Evolutionary conservation across 1,140 invertebrate genomes (phyloP).

Genomic region (Coboldia fuscipes): DNA sequence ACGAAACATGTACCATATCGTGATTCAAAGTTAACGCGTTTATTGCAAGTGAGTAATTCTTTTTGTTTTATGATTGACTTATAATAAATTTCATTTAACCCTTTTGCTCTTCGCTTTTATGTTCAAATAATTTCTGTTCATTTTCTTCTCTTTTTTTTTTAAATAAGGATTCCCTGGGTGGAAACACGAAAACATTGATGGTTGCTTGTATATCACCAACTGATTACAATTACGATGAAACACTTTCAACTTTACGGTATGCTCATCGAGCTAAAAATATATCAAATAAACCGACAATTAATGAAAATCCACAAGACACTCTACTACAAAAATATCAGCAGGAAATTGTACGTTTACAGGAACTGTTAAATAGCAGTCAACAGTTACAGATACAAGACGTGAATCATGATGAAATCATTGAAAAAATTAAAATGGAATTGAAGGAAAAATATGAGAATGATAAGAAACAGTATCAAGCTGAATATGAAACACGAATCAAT

Average conservation of each 20-base stretch:
- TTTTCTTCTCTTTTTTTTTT: constrained; percentile 2
- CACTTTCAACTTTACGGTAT: constrained; percentile 66
- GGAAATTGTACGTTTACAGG: constrained; percentile 55
- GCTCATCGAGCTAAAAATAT: constrained; percentile 88
- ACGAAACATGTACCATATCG: constrained; percentile 81
- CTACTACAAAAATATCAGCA: constrained; percentile 71
- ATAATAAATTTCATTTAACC: neutral
- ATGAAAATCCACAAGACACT: constrained; percentile 86
- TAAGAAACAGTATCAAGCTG: constrained; percentile 22
- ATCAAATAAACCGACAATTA: constrained; percentile 77
- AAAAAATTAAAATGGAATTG: constrained; percentile 7
- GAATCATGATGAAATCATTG: neutral
- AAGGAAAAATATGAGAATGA: constrained; percentile 23
- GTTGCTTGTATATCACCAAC: constrained; percentile 81
- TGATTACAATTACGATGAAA: constrained; percentile 78
- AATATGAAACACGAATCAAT: too few species aligned
- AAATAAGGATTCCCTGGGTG: constrained; percentile 66
- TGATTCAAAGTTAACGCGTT: constrained; percentile 79
- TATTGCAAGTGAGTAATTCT: constrained; percentile 38
- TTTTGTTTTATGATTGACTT: neutral
- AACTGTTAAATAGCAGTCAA: constrained; percentile 31
- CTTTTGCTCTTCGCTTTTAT: neutral
- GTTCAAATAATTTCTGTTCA: neutral
- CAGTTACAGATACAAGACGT: constrained; percentile 1
- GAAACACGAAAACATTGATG: constrained; percentile 88